phyloP scores from a whole-genome alignment of 2,113 vertebrate genomes.

The Eonycteris spelaea region DNA sequence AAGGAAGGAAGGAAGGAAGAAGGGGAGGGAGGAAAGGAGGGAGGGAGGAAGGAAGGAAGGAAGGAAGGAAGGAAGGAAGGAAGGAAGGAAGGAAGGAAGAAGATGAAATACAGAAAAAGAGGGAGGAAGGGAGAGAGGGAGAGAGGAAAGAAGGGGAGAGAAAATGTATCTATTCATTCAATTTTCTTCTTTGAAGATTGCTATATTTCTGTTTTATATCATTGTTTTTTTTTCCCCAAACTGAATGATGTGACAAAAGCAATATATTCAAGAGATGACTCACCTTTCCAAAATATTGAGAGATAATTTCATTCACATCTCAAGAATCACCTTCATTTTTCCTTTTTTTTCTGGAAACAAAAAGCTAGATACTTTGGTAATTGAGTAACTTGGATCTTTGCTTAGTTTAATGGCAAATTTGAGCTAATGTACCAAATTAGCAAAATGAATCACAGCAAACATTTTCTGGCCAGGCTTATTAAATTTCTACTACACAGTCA shows the following conservation, averaged over 20 bases:
- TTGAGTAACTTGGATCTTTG: slow-evolving; percentile 53
- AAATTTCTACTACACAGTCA: slow-evolving; percentile 26
- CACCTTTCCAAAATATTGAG: slow-evolving; percentile 60
- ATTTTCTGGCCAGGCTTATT: slow-evolving; percentile 40
- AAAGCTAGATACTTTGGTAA: slow-evolving; percentile 62
- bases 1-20: rapidly evolving
- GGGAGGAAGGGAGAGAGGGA: rapidly evolving
- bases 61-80: rapidly evolving
- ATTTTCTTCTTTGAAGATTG: neutral
- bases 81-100: too few species aligned
- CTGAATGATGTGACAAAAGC: slow-evolving; percentile 37
- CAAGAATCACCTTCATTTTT: slow-evolving; percentile 60
- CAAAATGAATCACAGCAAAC: slow-evolving; percentile 62
- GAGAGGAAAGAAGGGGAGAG: neutral
- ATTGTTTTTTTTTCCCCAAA: neutral
- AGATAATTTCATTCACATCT: slow-evolving; percentile 60
- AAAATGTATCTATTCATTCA: neutral
- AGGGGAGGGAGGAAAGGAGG: rapidly evolving
- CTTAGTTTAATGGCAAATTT: slow-evolving; percentile 64
- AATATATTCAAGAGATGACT: slow-evolving; percentile 59
- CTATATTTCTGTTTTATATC: slow-evolving; percentile 51
- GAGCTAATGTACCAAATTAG: slow-evolving; percentile 64
- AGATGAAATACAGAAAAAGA: neutral
- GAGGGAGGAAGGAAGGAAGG: too few species aligned
- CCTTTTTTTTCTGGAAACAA: slow-evolving; percentile 43